phyloP scores from a whole-genome alignment of 1,140 invertebrate genomes.

The Monochamus saltuarius region DNA sequence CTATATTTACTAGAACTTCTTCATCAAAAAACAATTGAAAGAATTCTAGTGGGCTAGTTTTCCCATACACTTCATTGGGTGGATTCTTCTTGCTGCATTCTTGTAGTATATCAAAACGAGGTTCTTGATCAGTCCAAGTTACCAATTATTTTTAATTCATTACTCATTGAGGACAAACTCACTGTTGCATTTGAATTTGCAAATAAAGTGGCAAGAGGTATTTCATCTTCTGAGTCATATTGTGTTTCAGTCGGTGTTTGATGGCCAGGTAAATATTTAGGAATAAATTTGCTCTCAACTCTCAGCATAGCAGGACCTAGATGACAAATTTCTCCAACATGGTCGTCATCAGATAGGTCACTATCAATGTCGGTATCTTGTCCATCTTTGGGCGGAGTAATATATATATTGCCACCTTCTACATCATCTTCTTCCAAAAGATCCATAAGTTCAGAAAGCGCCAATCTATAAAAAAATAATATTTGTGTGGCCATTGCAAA shows the following conservation, averaged over 20 bases:
- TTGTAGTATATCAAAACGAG: no score
- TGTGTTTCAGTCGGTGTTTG: neutral
- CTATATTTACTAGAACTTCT: neutral
- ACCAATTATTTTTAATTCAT: no score
- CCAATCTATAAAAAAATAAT: neutral
- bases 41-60: neutral
- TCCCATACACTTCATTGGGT: no score
- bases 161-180: no score
- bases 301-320: constrained; percentile 1
- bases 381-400: neutral
- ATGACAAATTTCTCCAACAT: neutral
- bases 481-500: no score
- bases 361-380: constrained; percentile 20
- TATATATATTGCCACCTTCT: constrained; percentile 23
- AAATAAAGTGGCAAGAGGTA: neutral
- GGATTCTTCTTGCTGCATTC: no score
- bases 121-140: no score
- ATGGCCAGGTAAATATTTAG: neutral
- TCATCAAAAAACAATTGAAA: neutral
- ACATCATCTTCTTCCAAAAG: constrained; percentile 17
- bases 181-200: no score
- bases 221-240: constrained; percentile 5
- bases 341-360: constrained; percentile 13
- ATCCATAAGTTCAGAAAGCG: no score
- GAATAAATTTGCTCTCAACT: neutral